Base-by-base conservation (phyloP, 2,888 invertebrate genomes). In the Thymelicus acteon region DNA sequence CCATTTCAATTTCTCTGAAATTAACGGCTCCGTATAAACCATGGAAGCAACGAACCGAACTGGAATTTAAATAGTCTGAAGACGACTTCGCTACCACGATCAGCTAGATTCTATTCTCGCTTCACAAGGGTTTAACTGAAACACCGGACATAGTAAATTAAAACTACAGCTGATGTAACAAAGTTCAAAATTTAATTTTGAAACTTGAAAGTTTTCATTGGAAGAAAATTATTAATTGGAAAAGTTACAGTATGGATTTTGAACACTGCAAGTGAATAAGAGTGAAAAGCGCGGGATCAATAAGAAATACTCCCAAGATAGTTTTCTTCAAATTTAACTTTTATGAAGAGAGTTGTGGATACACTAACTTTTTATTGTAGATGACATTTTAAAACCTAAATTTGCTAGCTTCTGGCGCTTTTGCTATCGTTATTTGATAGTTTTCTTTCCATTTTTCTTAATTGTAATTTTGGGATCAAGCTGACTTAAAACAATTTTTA, bases 21-120 rank as follows among this genome's bases (percentile, higher is more conserved):
- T 94, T 93, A 93, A 93, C 93, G 89, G 91, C 89, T 76, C 85
- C 84, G 93, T 88, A 94, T 94, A 93, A 94, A 94, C 89, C 92
- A 94, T 88, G 85, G 83, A 88, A 85, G 94, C 94, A 94, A 94
- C 94, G 93, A 94, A 92, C 94, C 92, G 89, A 80, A 91, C 87
- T 75, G 93, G 94, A 93, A 94, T 93, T 92, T 92, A 92, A 93
- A 92, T 93, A 92, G 93, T 92, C 92, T 89, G 85, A 86, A 91
- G 89, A 87, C 88, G 87, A 86, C 86, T 92, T 88, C 82, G 80
- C 82, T 80, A 78, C 81, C 79, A 78, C 78, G 81, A 84, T 80
- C 85, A 85, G 81, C 79, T 78, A 84, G 83, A 83, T 81, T 82
- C 76, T 73, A 74, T 79, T 79, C 76, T 80, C 72, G 74, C 70